Evolutionary conservation across 2,113 vertebrate genomes (phyloP).

Genomic region (Oriolus oriolus): DNA sequence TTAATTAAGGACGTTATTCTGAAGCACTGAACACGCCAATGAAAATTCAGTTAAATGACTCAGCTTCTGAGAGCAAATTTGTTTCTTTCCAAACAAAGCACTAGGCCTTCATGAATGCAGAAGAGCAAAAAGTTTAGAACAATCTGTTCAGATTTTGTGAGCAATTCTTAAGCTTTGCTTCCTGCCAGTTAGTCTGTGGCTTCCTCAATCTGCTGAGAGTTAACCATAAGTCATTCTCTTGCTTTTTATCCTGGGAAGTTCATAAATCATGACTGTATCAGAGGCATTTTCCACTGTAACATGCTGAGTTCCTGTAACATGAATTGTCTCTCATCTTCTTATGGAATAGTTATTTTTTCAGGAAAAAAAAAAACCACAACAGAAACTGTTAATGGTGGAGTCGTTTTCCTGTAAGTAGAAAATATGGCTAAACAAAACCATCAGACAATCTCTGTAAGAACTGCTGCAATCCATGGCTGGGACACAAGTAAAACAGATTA

Average conservation of each 20-base stretch:
- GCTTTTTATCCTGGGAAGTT: background rate
- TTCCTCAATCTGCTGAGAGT: background rate
- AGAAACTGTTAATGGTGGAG: background rate
- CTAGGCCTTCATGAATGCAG: background rate
- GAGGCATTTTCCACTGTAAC: background rate
- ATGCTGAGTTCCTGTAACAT: background rate
- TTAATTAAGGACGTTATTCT: slow-evolving; percentile 33
- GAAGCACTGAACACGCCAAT: background rate
- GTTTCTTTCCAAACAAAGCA: slow-evolving; percentile 14
- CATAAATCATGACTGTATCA: background rate
- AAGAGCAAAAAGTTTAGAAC: background rate
- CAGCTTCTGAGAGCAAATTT: slow-evolving; percentile 7
- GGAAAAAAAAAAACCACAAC: background rate
- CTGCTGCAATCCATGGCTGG: background rate
- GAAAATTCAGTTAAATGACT: slow-evolving; percentile 19
- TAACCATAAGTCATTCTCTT: background rate
- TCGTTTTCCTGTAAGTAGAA: background rate
- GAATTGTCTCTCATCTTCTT: background rate
- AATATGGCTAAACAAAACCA: background rate
- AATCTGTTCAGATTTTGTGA: slow-evolving; percentile 27
- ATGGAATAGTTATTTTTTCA: background rate
- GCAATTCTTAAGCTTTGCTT: slow-evolving; percentile 3
- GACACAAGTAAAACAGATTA: slow-evolving; percentile 10
- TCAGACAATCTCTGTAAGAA: background rate
- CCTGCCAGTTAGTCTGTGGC: background rate